phyloP scores from a whole-genome alignment of 1,140 invertebrate species.

The Hypothenemus hampei region DNA sequence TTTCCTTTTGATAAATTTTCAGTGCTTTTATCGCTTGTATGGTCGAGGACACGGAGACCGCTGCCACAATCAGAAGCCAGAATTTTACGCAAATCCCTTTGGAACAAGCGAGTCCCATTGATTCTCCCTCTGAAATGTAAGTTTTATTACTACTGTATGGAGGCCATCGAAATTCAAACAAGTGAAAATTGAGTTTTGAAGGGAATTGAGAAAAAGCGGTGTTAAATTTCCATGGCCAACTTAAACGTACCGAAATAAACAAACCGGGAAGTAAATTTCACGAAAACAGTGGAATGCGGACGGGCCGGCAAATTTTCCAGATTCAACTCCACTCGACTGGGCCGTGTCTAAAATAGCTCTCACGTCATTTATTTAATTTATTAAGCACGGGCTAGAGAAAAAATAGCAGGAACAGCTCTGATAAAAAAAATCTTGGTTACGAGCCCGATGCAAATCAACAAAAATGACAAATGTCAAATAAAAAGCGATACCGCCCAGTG shows the following conservation, averaged over 20 bases:
- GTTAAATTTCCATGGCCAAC: neutral
- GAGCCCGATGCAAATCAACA: neutral
- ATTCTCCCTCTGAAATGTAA: too few species aligned
- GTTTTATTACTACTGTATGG: neutral
- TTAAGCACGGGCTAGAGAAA: neutral
- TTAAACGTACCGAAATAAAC: neutral
- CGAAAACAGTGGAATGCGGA: neutral
- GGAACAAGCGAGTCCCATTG: neutral
- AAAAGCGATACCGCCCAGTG: neutral
- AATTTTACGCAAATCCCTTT: neutral
- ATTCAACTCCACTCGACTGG: neutral
- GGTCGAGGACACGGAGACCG: neutral
- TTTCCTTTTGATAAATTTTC: neutral
- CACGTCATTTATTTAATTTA: neutral
- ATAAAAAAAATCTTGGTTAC: neutral
- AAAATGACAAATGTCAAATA: neutral
- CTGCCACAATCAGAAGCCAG: neutral
- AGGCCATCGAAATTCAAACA: neutral
- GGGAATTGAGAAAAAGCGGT: neutral
- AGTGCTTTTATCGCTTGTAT: conserved; percentile 1
- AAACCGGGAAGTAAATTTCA: neutral
- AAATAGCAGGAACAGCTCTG: neutral
- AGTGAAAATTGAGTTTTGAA: neutral
- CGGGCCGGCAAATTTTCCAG: neutral
- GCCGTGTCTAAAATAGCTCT: too few species aligned